Percentiles rank a stretch among this genome's conserved stretches.
These are phyloP conservation scores for Prolemur simus DNA, from an alignment of 2,113 vertebrate genomes.

Conservation along the genomic window DNA sequence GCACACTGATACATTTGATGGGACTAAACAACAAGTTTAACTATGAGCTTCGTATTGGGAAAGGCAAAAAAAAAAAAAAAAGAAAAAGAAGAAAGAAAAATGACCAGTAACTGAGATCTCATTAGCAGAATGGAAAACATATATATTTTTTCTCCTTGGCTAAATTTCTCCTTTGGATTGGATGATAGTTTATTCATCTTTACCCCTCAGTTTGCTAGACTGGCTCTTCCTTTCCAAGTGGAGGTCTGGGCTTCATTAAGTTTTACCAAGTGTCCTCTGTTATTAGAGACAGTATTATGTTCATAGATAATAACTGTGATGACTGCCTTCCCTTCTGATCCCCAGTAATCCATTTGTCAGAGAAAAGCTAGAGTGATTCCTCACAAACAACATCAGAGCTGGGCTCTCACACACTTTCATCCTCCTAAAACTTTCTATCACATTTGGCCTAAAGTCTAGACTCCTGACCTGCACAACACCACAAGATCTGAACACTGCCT, in stretches of 20 bases:
- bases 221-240: neutral
- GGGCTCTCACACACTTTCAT: neutral
- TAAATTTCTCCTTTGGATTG: neutral
- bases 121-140: neutral
- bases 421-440: neutral
- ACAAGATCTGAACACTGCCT: neutral
- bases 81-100: neutral
- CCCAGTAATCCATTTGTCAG: neutral
- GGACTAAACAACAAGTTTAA: slow-evolving; percentile 7
- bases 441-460: neutral
- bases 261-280: neutral
- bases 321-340: neutral
- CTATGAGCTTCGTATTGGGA: slow-evolving; percentile 25
- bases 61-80: neutral
- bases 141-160: neutral
- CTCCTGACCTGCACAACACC: neutral
- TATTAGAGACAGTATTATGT: neutral
- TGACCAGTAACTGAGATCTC: neutral
- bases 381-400: neutral
- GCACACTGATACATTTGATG: neutral
- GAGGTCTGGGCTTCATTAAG: neutral
- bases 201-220: neutral
- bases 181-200: neutral
- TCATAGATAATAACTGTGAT: neutral
- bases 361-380: neutral